A percentile compares a stretch with the other conserved stretches of the same genome.
Conservation (phyloP, 1,140 invertebrate species). For the Hirudo medicinalis region DNA sequence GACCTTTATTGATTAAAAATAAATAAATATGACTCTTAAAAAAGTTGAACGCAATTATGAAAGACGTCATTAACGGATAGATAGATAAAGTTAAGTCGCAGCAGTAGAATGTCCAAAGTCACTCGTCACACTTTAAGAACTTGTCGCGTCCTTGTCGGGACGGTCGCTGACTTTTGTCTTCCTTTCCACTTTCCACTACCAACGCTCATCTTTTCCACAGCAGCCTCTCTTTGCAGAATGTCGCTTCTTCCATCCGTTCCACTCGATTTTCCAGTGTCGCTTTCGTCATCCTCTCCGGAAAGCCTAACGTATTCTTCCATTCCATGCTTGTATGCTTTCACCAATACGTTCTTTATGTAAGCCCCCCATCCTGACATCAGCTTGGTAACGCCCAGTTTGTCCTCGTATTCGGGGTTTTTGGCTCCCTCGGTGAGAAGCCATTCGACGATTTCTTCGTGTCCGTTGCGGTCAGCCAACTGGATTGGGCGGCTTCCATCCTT, state of each 20-base stretch:
- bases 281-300: neutral
- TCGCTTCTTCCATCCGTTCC: no score
- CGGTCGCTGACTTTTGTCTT: neutral
- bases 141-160: neutral
- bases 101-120: neutral
- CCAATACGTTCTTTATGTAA: conserved; percentile 19
- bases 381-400: neutral
- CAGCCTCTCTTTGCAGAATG: neutral
- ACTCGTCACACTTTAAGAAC: conserved; percentile 3
- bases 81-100: no score
- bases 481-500: conserved; percentile 20
- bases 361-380: conserved; percentile 17
- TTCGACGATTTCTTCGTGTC: conserved; percentile 23
- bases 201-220: neutral
- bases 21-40: no score
- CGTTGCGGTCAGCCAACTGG: conserved; percentile 22
- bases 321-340: conserved; percentile 20
- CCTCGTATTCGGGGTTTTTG: conserved; percentile 6
- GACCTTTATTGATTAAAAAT: no score
- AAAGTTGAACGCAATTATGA: no score
- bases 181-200: conserved; percentile 1
- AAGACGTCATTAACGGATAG: no score
- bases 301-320: neutral
- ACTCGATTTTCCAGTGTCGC: neutral
- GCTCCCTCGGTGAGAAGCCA: conserved; percentile 14